These are phyloP conservation scores for Passer montanus DNA, from an alignment of 2,113 vertebrate species.

Conservation along the genomic window DNA sequence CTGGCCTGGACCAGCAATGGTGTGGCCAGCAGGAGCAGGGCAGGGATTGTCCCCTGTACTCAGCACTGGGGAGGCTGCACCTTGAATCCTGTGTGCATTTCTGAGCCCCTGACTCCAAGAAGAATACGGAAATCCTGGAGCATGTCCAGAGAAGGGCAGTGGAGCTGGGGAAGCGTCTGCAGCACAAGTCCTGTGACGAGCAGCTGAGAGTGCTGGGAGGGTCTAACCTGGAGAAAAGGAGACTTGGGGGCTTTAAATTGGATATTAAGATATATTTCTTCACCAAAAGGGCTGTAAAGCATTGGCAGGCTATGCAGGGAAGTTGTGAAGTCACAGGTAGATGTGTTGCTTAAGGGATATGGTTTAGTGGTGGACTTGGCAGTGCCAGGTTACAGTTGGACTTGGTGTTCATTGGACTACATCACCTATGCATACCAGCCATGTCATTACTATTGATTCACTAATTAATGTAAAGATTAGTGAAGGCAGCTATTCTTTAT, in stretches of 20 bases:
- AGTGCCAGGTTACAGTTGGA: not conserved
- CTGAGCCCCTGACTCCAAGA: fast-evolving
- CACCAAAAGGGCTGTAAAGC: not conserved
- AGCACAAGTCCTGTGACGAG: fast-evolving
- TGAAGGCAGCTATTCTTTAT: not conserved
- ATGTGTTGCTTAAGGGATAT: not conserved
- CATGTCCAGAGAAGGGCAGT: fast-evolving
- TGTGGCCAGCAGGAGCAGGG: not conserved
- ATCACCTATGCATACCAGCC: not conserved
- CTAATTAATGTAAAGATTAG: not conserved
- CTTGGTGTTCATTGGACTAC: not conserved
- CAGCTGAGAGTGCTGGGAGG: fast-evolving
- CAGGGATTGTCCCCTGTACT: not conserved
- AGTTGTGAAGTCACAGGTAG: not conserved
- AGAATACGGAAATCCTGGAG: not conserved
- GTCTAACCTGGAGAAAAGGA: not conserved
- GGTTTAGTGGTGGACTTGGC: not conserved
- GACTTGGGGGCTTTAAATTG: not conserved
- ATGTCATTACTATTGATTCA: not conserved
- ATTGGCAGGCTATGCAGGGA: not conserved
- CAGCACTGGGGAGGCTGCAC: fast-evolving
- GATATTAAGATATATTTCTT: not conserved
- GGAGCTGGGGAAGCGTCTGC: not conserved
- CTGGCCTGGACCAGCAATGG: not conserved
- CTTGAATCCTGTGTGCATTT: fast-evolving